Conservation (phyloP, 2,113 vertebrate species). For the Heterotis niloticus region DNA sequence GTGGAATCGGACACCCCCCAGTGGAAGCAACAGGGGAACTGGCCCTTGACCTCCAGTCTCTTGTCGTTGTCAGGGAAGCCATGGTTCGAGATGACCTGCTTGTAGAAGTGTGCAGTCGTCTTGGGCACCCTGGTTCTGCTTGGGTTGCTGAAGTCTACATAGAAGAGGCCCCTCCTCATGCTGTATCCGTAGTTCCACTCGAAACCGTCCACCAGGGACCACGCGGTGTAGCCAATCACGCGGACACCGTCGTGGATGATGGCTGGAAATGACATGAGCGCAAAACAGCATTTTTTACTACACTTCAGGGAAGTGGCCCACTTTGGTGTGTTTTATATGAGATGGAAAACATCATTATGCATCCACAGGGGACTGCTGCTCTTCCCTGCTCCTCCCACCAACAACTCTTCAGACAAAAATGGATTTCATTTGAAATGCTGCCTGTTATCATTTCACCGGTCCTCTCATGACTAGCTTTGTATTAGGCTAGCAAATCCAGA, state of each 20-base stretch:
- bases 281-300: no score
- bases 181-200: conserved; percentile 85
- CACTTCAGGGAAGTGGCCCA: no score
- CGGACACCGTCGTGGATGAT: conserved; percentile 71
- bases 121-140: conserved; percentile 77
- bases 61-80: conserved; percentile 71
- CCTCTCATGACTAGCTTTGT: no score
- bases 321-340: no score
- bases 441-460: no score
- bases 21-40: conserved; percentile 85
- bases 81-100: conserved; percentile 70
- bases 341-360: no score
- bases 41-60: conserved; percentile 54
- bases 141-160: conserved; percentile 74
- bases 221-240: conserved; percentile 86
- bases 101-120: conserved; percentile 83
- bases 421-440: no score
- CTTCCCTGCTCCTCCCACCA: no score
- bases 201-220: conserved; percentile 90
- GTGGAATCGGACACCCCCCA: conserved; percentile 88
- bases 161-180: conserved; percentile 83
- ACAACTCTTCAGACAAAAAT: no score
- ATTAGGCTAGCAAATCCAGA: background rate
- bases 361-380: no score
- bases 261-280: conserved; percentile 57